Percentiles rank a stretch among this genome's conserved stretches.
phyloP scores from a whole-genome alignment of 2,888 invertebrate species.

The Didymodactylos carnosus region DNA sequence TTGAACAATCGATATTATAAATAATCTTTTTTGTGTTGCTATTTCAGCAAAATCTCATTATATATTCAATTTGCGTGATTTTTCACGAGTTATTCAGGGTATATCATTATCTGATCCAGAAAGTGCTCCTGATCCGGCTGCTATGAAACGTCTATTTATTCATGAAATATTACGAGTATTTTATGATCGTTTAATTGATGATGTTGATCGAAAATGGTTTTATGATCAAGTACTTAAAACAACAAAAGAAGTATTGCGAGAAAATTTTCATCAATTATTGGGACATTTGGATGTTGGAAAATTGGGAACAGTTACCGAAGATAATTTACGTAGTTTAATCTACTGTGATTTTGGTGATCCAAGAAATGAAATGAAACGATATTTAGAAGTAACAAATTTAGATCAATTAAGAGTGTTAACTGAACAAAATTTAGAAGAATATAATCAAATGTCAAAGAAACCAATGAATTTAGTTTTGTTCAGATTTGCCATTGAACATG shows the following conservation, averaged over 20 bases:
- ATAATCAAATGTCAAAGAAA: conserved; percentile 81
- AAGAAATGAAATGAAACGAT: conserved; percentile 66
- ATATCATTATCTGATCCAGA: conserved; percentile 74
- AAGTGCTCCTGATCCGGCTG: conserved; percentile 59
- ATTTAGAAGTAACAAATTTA: conserved; percentile 65
- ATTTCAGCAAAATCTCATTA: conserved; percentile 36
- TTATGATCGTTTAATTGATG: conserved; percentile 69
- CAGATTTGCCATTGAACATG: conserved; percentile 43
- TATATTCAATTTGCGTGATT: conserved; percentile 45
- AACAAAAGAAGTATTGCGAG: conserved; percentile 40
- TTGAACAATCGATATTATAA: too few species aligned
- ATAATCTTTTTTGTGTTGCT: too few species aligned
- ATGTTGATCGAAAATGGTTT: conserved; percentile 58
- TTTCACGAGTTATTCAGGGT: conserved; percentile 63
- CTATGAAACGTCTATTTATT: conserved; percentile 63
- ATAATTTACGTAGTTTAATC: conserved; percentile 60
- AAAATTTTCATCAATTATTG: conserved; percentile 51
- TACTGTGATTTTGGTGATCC: conserved; percentile 88
- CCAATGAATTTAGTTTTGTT: conserved; percentile 77
- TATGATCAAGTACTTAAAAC: conserved; percentile 47
- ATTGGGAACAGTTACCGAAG: conserved; percentile 40
- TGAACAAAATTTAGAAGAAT: conserved; percentile 68
- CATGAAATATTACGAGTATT: conserved; percentile 58
- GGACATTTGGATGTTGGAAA: conserved; percentile 42
- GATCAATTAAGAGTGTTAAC: conserved; percentile 59